phyloP scores from a whole-genome alignment of 2,113 vertebrate species.

The Kobus ellipsiprymnus region DNA sequence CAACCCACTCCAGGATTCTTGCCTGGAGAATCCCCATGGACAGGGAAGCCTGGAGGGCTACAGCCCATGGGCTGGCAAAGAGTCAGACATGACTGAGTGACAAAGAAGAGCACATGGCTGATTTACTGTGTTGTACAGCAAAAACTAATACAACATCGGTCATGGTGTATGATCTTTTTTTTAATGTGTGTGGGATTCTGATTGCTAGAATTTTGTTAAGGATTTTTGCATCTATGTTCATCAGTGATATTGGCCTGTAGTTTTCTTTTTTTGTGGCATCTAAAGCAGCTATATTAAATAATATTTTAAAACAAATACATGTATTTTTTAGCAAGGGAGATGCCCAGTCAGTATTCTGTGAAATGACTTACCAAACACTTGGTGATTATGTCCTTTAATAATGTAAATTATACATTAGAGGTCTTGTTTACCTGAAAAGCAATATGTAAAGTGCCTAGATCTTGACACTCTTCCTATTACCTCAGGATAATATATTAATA shows the following conservation, averaged over 20 bases:
- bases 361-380: not conserved
- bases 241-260: no score
- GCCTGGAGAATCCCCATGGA: not conserved
- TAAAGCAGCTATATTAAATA: not conserved
- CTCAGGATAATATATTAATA: not conserved
- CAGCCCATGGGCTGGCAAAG: not conserved
- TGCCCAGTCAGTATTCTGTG: not conserved
- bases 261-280: no score
- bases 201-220: no score
- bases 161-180: no score
- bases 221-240: no score
- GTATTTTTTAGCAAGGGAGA: not conserved
- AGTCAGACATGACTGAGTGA: not conserved
- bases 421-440: not conserved
- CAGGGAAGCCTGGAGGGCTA: not conserved
- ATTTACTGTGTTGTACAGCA: not conserved
- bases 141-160: not conserved
- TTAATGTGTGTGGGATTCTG: no score
- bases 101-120: not conserved
- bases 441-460: not conserved
- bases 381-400: not conserved
- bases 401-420: not conserved
- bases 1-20: not conserved
- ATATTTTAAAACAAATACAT: not conserved
- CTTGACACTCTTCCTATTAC: not conserved